Evolutionary conservation across 2,113 vertebrate species (phyloP).

Genomic region (Platichthys flesus): DNA sequence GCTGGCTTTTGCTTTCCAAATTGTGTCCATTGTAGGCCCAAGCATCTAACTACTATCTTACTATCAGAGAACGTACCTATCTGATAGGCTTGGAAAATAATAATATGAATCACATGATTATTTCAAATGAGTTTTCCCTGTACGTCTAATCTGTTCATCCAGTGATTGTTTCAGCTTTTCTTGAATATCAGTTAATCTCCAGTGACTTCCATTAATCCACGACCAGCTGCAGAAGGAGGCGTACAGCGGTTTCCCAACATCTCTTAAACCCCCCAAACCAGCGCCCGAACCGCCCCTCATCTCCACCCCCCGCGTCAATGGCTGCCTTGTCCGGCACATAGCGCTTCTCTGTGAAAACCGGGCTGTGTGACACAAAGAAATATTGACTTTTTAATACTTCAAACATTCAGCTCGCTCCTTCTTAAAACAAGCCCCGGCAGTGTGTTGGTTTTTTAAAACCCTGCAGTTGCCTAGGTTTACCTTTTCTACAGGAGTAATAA

Average conservation of each 20-base stretch:
- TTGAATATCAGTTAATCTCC: conserved; percentile 1
- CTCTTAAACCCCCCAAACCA: conserved; percentile 55
- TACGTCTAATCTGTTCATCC: too few relatives aligned
- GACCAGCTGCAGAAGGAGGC: conserved; percentile 29
- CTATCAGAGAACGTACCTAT: too few relatives aligned
- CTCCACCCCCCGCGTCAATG: conserved; percentile 42
- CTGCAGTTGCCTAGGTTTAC: conserved; percentile 46
- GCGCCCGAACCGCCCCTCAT: background rate
- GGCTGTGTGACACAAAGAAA: conserved; percentile 54
- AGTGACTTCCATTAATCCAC: conserved; percentile 21
- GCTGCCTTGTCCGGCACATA: conserved; percentile 65
- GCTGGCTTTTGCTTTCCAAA: too few relatives aligned
- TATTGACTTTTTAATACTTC: conserved; percentile 73
- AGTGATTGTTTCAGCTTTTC: too few relatives aligned
- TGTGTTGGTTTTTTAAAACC: conserved; percentile 62
- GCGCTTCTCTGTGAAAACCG: conserved; percentile 53
- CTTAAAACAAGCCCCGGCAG: conserved; percentile 55
- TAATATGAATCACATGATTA: too few relatives aligned
- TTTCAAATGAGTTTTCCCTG: too few relatives aligned
- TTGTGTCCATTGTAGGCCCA: too few relatives aligned
- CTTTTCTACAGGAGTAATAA: conserved; percentile 47
- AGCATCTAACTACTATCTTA: too few relatives aligned
- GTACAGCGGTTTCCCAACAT: conserved; percentile 47
- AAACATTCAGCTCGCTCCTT: conserved; percentile 51
- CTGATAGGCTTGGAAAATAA: too few relatives aligned